Percentiles rank a stretch among this genome's conserved stretches.
Evolutionary conservation across 1,140 invertebrate species (phyloP).

Genomic region (Diabrotica virgifera): DNA sequence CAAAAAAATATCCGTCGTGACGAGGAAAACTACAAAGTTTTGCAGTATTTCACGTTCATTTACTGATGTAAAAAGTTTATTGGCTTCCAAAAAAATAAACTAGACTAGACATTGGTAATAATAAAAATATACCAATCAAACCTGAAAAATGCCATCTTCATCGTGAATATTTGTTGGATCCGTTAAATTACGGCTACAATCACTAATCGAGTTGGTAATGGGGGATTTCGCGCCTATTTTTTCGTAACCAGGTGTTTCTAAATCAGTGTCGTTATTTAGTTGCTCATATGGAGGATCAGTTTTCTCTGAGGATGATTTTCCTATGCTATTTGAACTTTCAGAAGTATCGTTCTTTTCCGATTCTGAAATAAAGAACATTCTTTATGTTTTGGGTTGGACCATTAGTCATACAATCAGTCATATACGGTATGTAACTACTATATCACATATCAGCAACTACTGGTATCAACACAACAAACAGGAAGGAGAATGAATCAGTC

Average conservation of each 20-base stretch:
- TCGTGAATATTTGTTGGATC: slow-evolving; percentile 30
- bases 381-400: background rate
- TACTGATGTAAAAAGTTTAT: too few relatives aligned
- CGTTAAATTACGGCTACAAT: slow-evolving; percentile 22
- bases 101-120: too few relatives aligned
- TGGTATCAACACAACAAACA: too few relatives aligned
- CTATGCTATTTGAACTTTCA: slow-evolving; percentile 37
- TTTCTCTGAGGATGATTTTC: slow-evolving; percentile 27
- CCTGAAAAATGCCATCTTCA: slow-evolving; percentile 38
- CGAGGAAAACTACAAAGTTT: too few relatives aligned
- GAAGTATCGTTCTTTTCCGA: slow-evolving; percentile 29
- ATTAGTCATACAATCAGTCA: background rate
- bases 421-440: too few relatives aligned
- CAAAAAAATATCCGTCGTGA: too few relatives aligned
- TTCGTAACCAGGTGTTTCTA: slow-evolving; percentile 39
- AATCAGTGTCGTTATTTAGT: slow-evolving; percentile 42
- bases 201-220: slow-evolving; percentile 7
- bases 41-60: too few relatives aligned
- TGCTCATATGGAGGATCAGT: slow-evolving; percentile 55
- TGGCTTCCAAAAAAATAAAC: too few relatives aligned
- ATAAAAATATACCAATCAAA: slow-evolving; percentile 23
- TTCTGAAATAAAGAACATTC: background rate
- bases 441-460: too few relatives aligned
- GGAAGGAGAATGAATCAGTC: too few relatives aligned
- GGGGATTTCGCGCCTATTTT: slow-evolving; percentile 18